These are phyloP conservation scores for Drosophila nigricruria DNA, from an alignment of 2,888 invertebrate species.

Conservation along the genomic window DNA sequence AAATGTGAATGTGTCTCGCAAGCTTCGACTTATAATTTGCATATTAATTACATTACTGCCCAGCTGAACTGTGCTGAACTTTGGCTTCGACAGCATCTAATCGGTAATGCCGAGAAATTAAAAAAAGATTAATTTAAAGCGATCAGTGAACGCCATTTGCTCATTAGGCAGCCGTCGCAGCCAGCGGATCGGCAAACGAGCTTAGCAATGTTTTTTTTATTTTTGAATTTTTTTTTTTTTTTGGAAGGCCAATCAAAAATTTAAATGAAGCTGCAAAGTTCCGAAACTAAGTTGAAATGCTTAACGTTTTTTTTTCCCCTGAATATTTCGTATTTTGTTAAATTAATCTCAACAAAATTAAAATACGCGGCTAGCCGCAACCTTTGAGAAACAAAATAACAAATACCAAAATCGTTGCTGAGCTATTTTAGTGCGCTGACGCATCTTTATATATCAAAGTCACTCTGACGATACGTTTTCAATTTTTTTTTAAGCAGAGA, in stretches of 20 bases:
- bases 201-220: slow-evolving; percentile 43
- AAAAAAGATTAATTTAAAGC: slow-evolving; percentile 81
- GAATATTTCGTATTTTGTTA: slow-evolving; percentile 54
- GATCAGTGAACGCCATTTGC: slow-evolving; percentile 81
- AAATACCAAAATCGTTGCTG: slow-evolving; percentile 29
- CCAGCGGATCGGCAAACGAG: slow-evolving; percentile 68
- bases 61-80: slow-evolving; percentile 73
- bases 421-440: slow-evolving; percentile 70
- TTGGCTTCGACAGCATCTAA: slow-evolving; percentile 77
- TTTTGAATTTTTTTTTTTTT: slow-evolving; percentile 27
- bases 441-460: slow-evolving; percentile 39
- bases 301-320: slow-evolving; percentile 37
- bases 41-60: slow-evolving; percentile 76
- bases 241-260: slow-evolving; percentile 77
- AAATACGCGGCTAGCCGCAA: slow-evolving; percentile 53
- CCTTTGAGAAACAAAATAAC: slow-evolving; percentile 52
- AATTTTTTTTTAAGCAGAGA: slow-evolving; percentile 2
- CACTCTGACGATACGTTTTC: slow-evolving; percentile 14
- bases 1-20: slow-evolving; percentile 64
- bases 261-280: slow-evolving; percentile 80
- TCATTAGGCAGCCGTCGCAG: slow-evolving; percentile 65
- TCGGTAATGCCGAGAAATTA: slow-evolving; percentile 78
- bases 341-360: slow-evolving; percentile 68
- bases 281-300: slow-evolving; percentile 71
- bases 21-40: slow-evolving; percentile 68